A percentile compares a stretch with the other conserved stretches of the same genome.
Conservation (phyloP, 2,113 vertebrate genomes). For the Suncus etruscus region DNA sequence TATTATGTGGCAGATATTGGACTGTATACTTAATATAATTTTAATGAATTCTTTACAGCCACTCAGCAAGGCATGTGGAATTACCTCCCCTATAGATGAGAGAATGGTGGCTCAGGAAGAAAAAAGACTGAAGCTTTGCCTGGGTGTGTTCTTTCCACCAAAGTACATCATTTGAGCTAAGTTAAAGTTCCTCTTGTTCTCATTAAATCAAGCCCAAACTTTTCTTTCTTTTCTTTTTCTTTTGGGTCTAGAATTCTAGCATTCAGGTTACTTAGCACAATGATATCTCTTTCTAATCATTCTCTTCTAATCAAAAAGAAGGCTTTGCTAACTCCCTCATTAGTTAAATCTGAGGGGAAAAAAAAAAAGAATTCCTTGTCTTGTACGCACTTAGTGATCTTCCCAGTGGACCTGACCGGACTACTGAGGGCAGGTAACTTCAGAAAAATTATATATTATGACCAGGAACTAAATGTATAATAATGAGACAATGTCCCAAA, state of each 20-base stretch:
- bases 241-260: no score
- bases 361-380: neutral
- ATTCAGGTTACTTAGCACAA: neutral
- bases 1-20: neutral
- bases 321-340: neutral
- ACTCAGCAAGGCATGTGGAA: neutral
- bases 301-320: no score
- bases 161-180: no score
- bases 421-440: neutral
- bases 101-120: neutral
- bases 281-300: neutral
- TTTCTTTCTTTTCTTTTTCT: neutral
- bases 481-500: neutral
- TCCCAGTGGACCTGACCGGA: neutral
- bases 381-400: neutral
- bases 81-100: neutral
- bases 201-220: constrained; percentile 22
- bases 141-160: neutral
- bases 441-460: neutral
- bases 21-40: neutral
- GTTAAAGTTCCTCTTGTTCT: neutral
- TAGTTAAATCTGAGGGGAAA: neutral
- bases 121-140: neutral
- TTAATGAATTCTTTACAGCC: neutral
- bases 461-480: no score